Evolutionary conservation across 2,888 invertebrate genomes (phyloP), one percentile per base, ranked within the genome.

Genomic region (Merodon equestris): DNA sequence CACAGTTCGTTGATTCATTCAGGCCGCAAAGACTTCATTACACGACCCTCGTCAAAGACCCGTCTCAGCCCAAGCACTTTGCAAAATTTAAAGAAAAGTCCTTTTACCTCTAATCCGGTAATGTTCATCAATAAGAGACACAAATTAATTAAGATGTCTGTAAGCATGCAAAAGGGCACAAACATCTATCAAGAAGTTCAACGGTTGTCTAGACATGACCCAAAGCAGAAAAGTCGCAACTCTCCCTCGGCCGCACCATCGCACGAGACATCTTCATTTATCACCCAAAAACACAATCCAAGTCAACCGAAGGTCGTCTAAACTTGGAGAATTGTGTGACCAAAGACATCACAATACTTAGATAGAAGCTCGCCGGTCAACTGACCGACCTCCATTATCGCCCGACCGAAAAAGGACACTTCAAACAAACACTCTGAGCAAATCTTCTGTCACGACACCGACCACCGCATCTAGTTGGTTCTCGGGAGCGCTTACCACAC

Each of bases 221-320:
- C 3, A 40, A 3, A 27, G 27, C 53, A 17, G 34, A 36, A 36
- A 53, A 27, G n/a, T 13, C 34, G 9, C 12, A 19, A 18, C 1
- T 19, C 13, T 13, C 17, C 17, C n/a, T n/a, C 45, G 0, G 19
- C 38, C 60, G 9, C 2, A 9, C 12, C 5, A 10, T 12, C n/a
- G n/a, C n/a, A n/a, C n/a, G n/a, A 47, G 12, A 12, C 4, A 60
- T 77, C 73, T 67, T 27, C n/a, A n/a, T n/a, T 77, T 54, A 77
- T 77, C 67, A 67, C 50, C 50, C 50, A 42, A 54, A 63, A 67
- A 61, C 70, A 75, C 56, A 47, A 19, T 63, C 7, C 27, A 27
- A 27, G 14, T 27, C 42, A 40, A 66, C 38, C 60, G 9, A 57
- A 53, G 57, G 72, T 66, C 56, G 38, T 61, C 67, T 72, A 57